phyloP scores from a whole-genome alignment of 2,113 vertebrate species.

The Camelus dromedarius region DNA sequence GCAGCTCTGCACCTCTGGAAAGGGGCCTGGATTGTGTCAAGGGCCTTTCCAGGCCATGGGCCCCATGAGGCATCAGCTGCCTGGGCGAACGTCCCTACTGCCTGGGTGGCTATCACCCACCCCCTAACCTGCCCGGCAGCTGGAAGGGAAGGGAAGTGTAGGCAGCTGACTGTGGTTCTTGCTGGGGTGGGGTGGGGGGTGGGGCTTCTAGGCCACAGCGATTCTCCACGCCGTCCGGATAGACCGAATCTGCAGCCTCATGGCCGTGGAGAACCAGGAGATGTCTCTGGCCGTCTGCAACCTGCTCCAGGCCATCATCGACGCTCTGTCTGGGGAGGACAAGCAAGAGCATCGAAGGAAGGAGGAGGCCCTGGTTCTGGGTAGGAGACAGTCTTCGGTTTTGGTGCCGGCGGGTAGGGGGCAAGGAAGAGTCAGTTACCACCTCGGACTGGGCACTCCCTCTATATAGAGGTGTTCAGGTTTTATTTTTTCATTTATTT shows the following conservation, averaged over 20 bases:
- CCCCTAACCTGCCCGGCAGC: not conserved
- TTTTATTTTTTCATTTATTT: not conserved
- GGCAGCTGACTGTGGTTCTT: not conserved
- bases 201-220: slow-evolving; percentile 90
- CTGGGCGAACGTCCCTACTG: not conserved
- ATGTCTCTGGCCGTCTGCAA: slow-evolving; percentile 93
- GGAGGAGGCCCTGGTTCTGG: slow-evolving; percentile 94
- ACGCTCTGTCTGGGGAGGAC: slow-evolving; percentile 93
- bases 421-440: not conserved
- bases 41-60: not conserved
- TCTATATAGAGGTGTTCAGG: not conserved
- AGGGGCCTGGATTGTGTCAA: not conserved
- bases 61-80: not conserved
- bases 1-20: not conserved
- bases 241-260: slow-evolving; percentile 93
- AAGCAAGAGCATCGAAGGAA: slow-evolving; percentile 92
- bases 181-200: not conserved
- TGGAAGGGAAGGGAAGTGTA: not conserved
- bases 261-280: slow-evolving; percentile 95
- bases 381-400: slow-evolving; percentile 82
- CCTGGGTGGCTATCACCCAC: rapidly evolving
- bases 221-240: slow-evolving; percentile 92
- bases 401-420: not conserved
- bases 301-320: slow-evolving; percentile 94
- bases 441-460: not conserved